Percentiles rank a stretch among this genome's conserved stretches.
phyloP scores from a whole-genome alignment of 2,888 invertebrate genomes.

The Arctia plantaginis region DNA sequence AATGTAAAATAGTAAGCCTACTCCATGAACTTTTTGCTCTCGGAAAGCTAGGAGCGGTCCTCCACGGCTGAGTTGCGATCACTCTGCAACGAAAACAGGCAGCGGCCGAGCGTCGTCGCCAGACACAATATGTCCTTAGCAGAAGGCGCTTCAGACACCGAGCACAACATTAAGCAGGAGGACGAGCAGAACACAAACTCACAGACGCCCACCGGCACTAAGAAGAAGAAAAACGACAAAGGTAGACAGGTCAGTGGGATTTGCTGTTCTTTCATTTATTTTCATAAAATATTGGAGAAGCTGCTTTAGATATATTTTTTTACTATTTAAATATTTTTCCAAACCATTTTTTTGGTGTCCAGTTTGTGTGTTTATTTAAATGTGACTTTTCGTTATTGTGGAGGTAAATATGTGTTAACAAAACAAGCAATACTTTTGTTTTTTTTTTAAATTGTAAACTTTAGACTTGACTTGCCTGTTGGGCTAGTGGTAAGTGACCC shows the following conservation, averaged over 20 bases:
- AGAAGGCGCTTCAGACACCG: conserved; percentile 79
- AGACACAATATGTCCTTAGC: conserved; percentile 83
- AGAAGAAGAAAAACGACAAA: conserved; percentile 57
- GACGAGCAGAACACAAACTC: conserved; percentile 45
- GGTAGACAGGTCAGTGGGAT: conserved; percentile 50
- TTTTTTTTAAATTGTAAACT: neutral
- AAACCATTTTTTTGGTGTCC: neutral
- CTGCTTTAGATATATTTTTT: neutral
- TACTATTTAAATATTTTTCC: neutral
- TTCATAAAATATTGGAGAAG: neutral
- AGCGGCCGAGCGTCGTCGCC: conserved; percentile 60
- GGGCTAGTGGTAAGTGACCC: no score
- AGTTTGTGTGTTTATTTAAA: neutral
- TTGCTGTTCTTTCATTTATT: neutral
- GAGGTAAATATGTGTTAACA: neutral
- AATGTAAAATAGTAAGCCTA: conserved; percentile 28
- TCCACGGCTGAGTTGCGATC: conserved; percentile 72
- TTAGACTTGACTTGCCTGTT: no score
- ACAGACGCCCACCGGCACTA: conserved; percentile 43
- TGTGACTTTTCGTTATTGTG: conserved; percentile 1
- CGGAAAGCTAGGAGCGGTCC: conserved; percentile 64
- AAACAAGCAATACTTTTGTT: neutral
- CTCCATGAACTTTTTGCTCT: conserved; percentile 54
- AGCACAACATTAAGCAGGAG: conserved; percentile 60
- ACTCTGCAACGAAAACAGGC: conserved; percentile 71